Conservation (phyloP, 2,888 invertebrate species). For the Bombyx huttoni region DNA sequence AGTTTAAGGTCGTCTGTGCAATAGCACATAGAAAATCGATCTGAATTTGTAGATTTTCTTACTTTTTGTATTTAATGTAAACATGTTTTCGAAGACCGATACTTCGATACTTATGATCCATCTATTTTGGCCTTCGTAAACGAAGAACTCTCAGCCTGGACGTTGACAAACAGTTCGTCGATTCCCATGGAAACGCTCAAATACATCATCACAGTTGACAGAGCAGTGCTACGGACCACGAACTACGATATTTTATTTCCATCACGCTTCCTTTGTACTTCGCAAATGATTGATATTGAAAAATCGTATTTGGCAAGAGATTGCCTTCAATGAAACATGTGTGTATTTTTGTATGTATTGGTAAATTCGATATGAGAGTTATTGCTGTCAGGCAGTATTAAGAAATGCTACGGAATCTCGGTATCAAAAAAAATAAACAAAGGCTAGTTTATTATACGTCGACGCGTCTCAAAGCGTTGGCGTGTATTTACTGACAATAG, state of each 20-base stretch:
- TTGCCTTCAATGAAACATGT: not conserved
- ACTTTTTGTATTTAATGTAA: not conserved
- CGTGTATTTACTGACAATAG: slow-evolving; percentile 55
- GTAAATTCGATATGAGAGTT: too few species aligned
- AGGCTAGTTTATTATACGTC: slow-evolving; percentile 21
- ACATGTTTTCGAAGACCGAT: not conserved
- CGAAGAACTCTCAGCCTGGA: slow-evolving; percentile 62
- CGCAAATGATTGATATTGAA: slow-evolving; percentile 51
- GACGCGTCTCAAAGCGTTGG: slow-evolving; percentile 37
- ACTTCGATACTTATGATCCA: not conserved
- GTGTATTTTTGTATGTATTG: too few species aligned
- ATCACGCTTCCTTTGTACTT: slow-evolving; percentile 52
- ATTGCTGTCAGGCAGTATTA: not conserved
- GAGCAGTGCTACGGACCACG: slow-evolving; percentile 53
- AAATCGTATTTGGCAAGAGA: not conserved
- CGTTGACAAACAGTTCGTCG: slow-evolving; percentile 65
- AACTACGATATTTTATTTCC: slow-evolving; percentile 69
- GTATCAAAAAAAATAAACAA: slow-evolving; percentile 23
- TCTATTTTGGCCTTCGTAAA: slow-evolving; percentile 25
- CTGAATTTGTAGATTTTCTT: too few species aligned
- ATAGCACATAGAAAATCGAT: too few species aligned
- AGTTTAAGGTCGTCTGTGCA: too few species aligned
- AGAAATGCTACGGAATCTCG: not conserved
- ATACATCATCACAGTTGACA: slow-evolving; percentile 66
- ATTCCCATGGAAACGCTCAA: slow-evolving; percentile 67